These are phyloP conservation scores for Frankliniella fusca DNA, from an alignment of 2,888 invertebrate genomes.

Conservation along the genomic window DNA sequence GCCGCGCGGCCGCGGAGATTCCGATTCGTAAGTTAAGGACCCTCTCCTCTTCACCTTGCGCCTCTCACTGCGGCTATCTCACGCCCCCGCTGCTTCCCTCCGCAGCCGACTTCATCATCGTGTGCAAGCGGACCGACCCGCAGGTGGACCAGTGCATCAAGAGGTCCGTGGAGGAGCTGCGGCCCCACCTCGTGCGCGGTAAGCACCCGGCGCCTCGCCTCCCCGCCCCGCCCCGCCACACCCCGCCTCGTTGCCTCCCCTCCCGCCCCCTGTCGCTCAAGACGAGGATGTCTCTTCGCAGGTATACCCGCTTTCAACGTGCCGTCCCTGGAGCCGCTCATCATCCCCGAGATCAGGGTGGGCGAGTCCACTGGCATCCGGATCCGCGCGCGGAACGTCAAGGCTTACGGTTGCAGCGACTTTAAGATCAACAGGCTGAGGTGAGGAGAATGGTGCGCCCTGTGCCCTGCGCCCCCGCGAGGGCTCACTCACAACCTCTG, in stretches of 20 bases:
- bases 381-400: slow-evolving; percentile 55
- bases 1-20: neutral
- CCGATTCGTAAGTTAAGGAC: neutral
- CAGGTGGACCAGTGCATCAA: slow-evolving; percentile 52
- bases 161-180: slow-evolving; percentile 55
- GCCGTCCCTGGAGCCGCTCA: slow-evolving; percentile 62
- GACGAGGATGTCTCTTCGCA: too few relatives aligned
- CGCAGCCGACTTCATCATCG: slow-evolving; percentile 40
- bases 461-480: too few relatives aligned
- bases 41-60: too few relatives aligned
- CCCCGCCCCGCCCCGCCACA: too few relatives aligned
- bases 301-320: slow-evolving; percentile 60
- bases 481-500: too few relatives aligned
- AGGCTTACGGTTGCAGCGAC: slow-evolving; percentile 60
- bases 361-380: slow-evolving; percentile 50
- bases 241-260: too few relatives aligned
- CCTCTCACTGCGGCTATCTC: too few relatives aligned
- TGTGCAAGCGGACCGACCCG: slow-evolving; percentile 43
- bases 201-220: neutral
- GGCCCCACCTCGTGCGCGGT: slow-evolving; percentile 55
- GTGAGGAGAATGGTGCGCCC: too few relatives aligned
- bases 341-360: slow-evolving; percentile 54
- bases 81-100: neutral
- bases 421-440: slow-evolving; percentile 56
- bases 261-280: too few relatives aligned